Evolutionary conservation across 2,888 invertebrate genomes (phyloP).

Genomic region (Imbricaverruca yamaguchii): DNA sequence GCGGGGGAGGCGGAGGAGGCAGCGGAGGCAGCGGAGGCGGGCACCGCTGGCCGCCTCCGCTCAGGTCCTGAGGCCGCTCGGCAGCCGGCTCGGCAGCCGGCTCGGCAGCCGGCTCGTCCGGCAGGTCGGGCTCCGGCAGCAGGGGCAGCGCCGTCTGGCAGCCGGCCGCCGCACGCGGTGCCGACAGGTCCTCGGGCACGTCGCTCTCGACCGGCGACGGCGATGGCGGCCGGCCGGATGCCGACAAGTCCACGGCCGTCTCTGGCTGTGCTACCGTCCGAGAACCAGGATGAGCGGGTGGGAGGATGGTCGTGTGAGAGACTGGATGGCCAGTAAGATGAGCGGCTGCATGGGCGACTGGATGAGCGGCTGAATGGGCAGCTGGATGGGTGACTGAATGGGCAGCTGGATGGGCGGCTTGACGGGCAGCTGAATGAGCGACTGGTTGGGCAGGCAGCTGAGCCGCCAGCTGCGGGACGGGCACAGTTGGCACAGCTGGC

Average conservation of each 20-base stretch:
- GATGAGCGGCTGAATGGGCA: no score
- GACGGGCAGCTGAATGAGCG: no score
- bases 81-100: not conserved
- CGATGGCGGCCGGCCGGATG: not conserved
- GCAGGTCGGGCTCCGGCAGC: not conserved
- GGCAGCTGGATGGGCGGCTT: no score
- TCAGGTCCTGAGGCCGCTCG: not conserved
- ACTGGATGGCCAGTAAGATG: no score
- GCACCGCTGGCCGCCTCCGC: not conserved
- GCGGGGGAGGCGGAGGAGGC: not conserved
- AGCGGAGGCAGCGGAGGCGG: not conserved
- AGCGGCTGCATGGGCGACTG: no score
- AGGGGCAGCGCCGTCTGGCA: not conserved
- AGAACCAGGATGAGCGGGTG: no score
- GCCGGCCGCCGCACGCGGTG: not conserved
- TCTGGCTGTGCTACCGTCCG: not conserved
- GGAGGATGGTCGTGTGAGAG: no score
- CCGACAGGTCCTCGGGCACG: conserved; percentile 2
- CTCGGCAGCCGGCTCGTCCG: not conserved
- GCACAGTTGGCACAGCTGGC: not conserved
- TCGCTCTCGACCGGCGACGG: not conserved
- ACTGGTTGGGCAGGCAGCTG: no score
- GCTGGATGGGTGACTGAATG: no score
- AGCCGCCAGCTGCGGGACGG: no score
- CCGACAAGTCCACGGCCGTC: not conserved